phyloP scores from a whole-genome alignment of 1,140 invertebrate genomes.

The Samia ricini region DNA sequence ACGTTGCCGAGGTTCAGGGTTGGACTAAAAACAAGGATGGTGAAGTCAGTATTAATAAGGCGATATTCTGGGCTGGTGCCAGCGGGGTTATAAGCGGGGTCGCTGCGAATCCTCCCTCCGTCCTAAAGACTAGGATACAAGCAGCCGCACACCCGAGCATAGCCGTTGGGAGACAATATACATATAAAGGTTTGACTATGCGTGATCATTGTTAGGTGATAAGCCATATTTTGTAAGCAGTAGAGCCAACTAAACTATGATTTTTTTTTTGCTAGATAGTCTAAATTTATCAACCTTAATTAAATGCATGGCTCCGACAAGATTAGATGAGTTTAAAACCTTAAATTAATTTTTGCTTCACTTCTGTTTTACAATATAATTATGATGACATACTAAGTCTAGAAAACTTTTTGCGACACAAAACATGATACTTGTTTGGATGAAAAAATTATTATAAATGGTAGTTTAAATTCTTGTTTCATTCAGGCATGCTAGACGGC shows the following conservation, averaged over 20 bases:
- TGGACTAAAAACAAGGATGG: slow-evolving; percentile 85
- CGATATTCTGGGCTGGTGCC: slow-evolving; percentile 83
- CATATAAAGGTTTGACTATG: slow-evolving; percentile 75
- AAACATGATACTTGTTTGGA: no score
- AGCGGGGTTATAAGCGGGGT: slow-evolving; percentile 87
- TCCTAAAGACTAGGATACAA: slow-evolving; percentile 93
- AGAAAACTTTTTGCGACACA: no score
- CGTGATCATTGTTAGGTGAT: neutral
- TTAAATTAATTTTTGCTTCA: no score
- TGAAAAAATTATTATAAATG: no score
- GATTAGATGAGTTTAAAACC: no score
- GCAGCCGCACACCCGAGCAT: slow-evolving; percentile 86
- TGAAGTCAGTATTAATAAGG: slow-evolving; percentile 82
- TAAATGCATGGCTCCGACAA: no score
- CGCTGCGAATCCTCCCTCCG: slow-evolving; percentile 88
- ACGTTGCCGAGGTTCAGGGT: slow-evolving; percentile 84
- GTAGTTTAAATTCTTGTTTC: neutral
- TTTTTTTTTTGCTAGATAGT: no score
- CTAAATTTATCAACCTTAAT: no score
- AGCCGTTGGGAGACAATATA: slow-evolving; percentile 93
- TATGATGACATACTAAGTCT: no score
- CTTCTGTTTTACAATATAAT: no score
- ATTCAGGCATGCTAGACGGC: slow-evolving; percentile 82
- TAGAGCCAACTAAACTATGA: no score
- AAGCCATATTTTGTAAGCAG: no score